Evolutionary conservation across 1,140 invertebrate species (phyloP).

Genomic region (Zaprionus ghesquierei): DNA sequence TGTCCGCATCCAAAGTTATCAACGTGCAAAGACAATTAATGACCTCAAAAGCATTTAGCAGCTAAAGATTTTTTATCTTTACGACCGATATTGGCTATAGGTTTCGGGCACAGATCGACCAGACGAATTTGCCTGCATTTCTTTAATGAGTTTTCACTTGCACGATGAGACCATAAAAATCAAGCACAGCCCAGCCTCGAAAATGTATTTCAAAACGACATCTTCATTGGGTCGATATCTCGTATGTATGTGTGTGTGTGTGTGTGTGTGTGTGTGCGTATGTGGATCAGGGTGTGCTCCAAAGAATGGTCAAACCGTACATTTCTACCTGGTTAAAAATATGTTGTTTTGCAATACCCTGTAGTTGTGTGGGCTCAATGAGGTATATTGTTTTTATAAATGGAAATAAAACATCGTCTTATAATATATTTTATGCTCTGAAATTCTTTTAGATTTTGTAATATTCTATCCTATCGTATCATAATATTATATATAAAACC

Average conservation of each 20-base stretch:
- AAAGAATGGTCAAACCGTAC: constrained; percentile 60
- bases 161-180: not conserved
- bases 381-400: not conserved
- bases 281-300: constrained; percentile 34
- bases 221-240: not conserved
- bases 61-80: constrained; percentile 62
- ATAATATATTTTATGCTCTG: too few relatives aligned
- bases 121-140: constrained; percentile 61
- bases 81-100: constrained; percentile 51
- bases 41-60: constrained; percentile 78
- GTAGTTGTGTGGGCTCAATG: not conserved
- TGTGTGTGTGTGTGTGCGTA: constrained; percentile 3
- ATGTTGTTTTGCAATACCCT: constrained; percentile 20
- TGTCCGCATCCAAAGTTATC: constrained; percentile 32
- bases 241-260: constrained; percentile 16
- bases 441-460: too few relatives aligned
- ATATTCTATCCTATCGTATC: too few relatives aligned
- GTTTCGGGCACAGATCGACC: constrained; percentile 16
- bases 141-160: constrained; percentile 71
- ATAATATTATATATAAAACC: too few relatives aligned
- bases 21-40: constrained; percentile 64
- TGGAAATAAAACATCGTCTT: too few relatives aligned
- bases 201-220: constrained; percentile 6
- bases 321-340: constrained; percentile 63
- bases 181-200: constrained; percentile 27